Evolutionary conservation across 2,113 vertebrate species (phyloP), one percentile per base, ranked within the genome.

Genomic region (Ameiurus melas): DNA sequence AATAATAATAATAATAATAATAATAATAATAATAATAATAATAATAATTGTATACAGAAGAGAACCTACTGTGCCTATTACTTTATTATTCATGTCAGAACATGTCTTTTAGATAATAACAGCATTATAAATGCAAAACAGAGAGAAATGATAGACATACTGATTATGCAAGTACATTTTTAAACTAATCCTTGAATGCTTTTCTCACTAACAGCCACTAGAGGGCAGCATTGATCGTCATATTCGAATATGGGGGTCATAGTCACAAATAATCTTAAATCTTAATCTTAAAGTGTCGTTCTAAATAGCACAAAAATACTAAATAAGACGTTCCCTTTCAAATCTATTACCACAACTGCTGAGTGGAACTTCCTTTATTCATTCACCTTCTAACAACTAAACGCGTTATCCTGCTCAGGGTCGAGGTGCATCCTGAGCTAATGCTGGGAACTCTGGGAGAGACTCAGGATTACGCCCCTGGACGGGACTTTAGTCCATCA

Each of bases 221-320:
- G 87, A 88, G 81, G 86, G 89, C 0, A 78, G 75, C 85, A 86
- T 90, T 55, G 57, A 25, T 64, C 64, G 14, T 73, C 39, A 84
- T 22, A 71, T 53, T 62, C 0, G 20, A 27, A 1, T 43, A 43
- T 1, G 5, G 33, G 3, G 30, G 9, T 33, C 80, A 39, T 25
- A 4, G 25, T 20, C 5, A 58, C n/a, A 55, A 55, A 55, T 55
- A 10, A 55, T 57, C 12, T 33, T 57, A 47, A 47, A 33, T 57
- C 57, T 81, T 17, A 30, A 14, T 0, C 47, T 2, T 51, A 51
- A 77, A 27, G 13, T 47, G 39, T 39, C 25, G 2, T 57, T 33
- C 8, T 30, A 57, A 58, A 58, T 58, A 55, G 53, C 19, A 36
- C 53, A 36, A 33, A 80, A 30, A 33, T 81, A n/a, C n/a, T 22